phyloP scores from a whole-genome alignment of 2,113 vertebrate genomes.

The Abramis brama region DNA sequence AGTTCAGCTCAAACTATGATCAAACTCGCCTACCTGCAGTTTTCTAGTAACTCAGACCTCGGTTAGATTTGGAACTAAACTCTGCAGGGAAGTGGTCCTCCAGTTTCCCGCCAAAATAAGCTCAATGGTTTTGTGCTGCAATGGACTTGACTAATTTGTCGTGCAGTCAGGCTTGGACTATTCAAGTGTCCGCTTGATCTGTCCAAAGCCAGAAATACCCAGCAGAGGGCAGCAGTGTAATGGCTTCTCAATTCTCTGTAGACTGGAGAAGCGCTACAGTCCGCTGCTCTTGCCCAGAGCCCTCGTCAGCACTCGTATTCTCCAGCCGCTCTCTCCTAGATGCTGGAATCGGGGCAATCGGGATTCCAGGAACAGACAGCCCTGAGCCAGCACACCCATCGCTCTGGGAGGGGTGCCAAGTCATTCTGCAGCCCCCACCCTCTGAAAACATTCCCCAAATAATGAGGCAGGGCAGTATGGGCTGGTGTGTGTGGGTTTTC shows the following conservation, averaged over 20 bases:
- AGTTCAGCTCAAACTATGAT: too few species aligned
- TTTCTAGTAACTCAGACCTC: too few species aligned
- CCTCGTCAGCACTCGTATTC: slow-evolving; percentile 19
- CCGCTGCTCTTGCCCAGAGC: slow-evolving; percentile 10
- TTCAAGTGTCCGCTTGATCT: background rate
- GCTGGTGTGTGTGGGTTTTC: slow-evolving; percentile 27
- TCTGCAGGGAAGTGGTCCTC: too few species aligned
- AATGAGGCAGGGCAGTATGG: slow-evolving; percentile 47
- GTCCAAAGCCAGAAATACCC: background rate
- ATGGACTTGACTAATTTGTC: too few species aligned
- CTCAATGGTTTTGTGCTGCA: background rate
- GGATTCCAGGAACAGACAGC: slow-evolving; percentile 57
- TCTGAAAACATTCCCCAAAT: slow-evolving; percentile 61
- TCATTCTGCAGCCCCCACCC: slow-evolving; percentile 46
- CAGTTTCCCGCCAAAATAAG: too few species aligned
- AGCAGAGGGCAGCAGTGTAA: slow-evolving; percentile 48
- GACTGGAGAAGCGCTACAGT: slow-evolving; percentile 34
- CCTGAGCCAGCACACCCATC: slow-evolving; percentile 47
- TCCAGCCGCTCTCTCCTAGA: slow-evolving; percentile 53
- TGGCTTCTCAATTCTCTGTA: slow-evolving; percentile 19
- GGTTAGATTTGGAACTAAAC: too few species aligned
- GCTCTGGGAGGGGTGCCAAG: slow-evolving; percentile 55
- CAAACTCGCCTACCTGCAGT: too few species aligned
- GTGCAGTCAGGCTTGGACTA: background rate
- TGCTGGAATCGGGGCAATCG: slow-evolving; percentile 47